Percentiles rank a stretch among this genome's conserved stretches.
Evolutionary conservation across 64 coral and sea anemone species (phyloP).

Genomic region (Platygyra sinensis): DNA sequence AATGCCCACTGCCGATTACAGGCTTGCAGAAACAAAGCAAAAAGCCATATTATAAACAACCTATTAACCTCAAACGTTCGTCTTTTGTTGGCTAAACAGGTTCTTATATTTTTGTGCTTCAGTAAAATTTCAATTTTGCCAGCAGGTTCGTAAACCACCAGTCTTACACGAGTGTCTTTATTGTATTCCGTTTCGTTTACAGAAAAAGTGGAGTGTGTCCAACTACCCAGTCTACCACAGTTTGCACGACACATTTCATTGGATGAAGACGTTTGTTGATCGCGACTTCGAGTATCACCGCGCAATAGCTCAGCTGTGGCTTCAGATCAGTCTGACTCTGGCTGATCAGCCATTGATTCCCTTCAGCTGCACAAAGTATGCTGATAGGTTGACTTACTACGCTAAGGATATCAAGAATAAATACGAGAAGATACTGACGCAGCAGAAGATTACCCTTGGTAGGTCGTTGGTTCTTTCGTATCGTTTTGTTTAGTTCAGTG

Average conservation of each 20-base stretch:
- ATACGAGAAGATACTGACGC: conserved; percentile 36
- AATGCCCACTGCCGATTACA: no score
- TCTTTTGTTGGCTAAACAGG: no score
- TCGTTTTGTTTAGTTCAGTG: background rate
- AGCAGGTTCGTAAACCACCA: no score
- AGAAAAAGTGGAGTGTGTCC: conserved; percentile 1
- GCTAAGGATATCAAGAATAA: conserved; percentile 41
- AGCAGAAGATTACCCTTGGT: conserved; percentile 75
- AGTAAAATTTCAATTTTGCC: no score
- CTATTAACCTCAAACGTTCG: no score
- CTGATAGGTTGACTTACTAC: conserved; percentile 40
- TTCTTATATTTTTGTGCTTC: no score
- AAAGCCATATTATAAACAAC: no score
- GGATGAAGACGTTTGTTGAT: conserved; percentile 88
- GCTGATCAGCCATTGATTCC: conserved; percentile 64
- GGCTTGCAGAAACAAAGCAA: no score
- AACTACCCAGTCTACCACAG: conserved; percentile 83
- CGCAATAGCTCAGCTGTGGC: conserved; percentile 66
- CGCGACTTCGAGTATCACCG: conserved; percentile 74
- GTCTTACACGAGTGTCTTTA: no score
- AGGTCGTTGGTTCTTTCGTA: background rate
- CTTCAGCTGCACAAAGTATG: conserved; percentile 67
- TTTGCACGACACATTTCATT: conserved; percentile 79
- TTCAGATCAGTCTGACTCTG: conserved; percentile 23
- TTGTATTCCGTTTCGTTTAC: no score